phyloP scores from a whole-genome alignment of 1,140 invertebrate genomes.

The Camponotus pennsylvanicus region DNA sequence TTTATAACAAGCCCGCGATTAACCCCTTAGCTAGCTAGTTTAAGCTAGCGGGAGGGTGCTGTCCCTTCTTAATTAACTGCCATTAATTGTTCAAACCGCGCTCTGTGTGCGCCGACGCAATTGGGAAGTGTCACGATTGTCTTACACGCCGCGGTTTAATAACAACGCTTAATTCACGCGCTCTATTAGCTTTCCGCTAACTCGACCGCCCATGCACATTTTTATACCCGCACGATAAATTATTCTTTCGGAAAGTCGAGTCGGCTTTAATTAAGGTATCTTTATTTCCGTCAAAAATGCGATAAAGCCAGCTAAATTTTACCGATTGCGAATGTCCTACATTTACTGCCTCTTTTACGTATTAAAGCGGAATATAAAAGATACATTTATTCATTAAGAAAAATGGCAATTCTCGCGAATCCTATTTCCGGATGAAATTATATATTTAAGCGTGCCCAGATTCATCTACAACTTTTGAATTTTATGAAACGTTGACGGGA shows the following conservation, averaged over 20 bases:
- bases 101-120: conserved; percentile 32
- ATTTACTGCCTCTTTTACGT: background rate
- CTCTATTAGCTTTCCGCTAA: conserved; percentile 9
- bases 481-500: background rate
- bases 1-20: conserved; percentile 67
- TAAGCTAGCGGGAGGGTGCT: conserved; percentile 25
- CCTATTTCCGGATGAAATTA: background rate
- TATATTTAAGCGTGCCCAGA: background rate
- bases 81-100: conserved; percentile 68
- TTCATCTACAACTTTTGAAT: background rate
- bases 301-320: background rate
- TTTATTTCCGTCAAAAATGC: background rate
- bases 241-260: conserved; percentile 31
- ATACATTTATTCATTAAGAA: conserved; percentile 6
- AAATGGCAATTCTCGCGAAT: background rate
- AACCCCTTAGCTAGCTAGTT: conserved; percentile 47
- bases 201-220: background rate
- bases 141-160: conserved; percentile 64
- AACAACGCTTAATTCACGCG: conserved; percentile 67
- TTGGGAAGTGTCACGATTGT: conserved; percentile 71
- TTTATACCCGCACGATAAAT: conserved; percentile 26
- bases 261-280: conserved; percentile 1
- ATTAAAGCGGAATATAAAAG: background rate
- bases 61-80: conserved; percentile 71
- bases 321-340: background rate